phyloP scores from a whole-genome alignment of 64 coral and sea anemone species.

The Exaiptasia diaphana region DNA sequence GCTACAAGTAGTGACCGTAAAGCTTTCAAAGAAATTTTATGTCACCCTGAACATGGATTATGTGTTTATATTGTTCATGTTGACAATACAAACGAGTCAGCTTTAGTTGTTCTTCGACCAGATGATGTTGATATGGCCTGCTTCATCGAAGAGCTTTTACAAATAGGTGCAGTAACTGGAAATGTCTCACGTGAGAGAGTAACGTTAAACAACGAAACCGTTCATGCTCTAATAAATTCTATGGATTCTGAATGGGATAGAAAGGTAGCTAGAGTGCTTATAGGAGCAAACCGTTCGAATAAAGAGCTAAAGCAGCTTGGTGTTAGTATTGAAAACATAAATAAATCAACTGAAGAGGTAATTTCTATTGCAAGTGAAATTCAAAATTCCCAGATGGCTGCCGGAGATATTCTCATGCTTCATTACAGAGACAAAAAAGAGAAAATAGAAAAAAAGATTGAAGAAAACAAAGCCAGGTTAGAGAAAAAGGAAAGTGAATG shows the following conservation, averaged over 20 bases:
- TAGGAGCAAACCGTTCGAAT: conserved; percentile 26
- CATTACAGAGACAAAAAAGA: conserved; percentile 2
- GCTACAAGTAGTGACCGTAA: conserved; percentile 33
- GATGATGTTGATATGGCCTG: conserved; percentile 8
- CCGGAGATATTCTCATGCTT: conserved; percentile 17
- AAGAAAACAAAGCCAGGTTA: conserved; percentile 8
- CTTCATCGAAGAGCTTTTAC: conserved; percentile 29
- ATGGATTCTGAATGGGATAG: conserved; percentile 67
- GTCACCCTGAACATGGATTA: conserved; percentile 51
- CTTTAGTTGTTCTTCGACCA: conserved; percentile 31
- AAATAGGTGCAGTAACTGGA: background rate
- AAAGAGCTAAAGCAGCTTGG: conserved; percentile 33
- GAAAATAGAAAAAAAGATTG: conserved; percentile 7
- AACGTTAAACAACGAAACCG: conserved; percentile 11
- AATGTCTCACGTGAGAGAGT: background rate
- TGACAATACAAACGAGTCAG: conserved; percentile 5
- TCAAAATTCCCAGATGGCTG: conserved; percentile 31
- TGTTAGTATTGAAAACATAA: background rate
- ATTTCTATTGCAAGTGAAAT: conserved; percentile 20
- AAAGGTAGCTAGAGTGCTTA: conserved; percentile 31
- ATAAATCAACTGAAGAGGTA: background rate
- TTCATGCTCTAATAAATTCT: conserved; percentile 23
- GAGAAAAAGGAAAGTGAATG: conserved; percentile 31
- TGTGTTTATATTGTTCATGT: conserved; percentile 46
- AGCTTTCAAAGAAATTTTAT: conserved; percentile 48